phyloP scores from a whole-genome alignment of 23 tunicate genomes.

The Botrylloides violaceus region DNA sequence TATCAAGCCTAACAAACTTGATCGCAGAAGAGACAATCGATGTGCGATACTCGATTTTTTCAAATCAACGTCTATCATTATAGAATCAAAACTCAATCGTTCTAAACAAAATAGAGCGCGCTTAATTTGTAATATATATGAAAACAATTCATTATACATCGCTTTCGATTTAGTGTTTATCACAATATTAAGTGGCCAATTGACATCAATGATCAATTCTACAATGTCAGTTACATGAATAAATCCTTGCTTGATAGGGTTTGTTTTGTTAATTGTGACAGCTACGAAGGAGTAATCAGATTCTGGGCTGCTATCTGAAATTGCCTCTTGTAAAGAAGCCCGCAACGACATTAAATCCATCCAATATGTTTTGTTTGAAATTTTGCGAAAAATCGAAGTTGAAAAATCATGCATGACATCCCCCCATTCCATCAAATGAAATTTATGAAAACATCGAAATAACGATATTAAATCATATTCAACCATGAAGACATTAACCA shows the following conservation, averaged over 20 bases:
- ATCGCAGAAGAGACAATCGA: slow-evolving; percentile 47
- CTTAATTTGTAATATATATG: slow-evolving; percentile 55
- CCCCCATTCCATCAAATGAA: slow-evolving; percentile 84
- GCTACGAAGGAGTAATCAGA: background rate
- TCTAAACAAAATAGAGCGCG: slow-evolving; percentile 52
- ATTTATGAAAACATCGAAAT: slow-evolving; percentile 48
- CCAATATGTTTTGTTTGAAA: slow-evolving; percentile 12
- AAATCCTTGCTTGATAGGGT: background rate
- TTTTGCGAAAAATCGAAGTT: slow-evolving; percentile 12
- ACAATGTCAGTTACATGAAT: slow-evolving; percentile 43
- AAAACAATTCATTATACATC: slow-evolving; percentile 36
- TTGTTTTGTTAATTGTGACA: slow-evolving; percentile 9
- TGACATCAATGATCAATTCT: slow-evolving; percentile 32
- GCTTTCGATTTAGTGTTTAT: slow-evolving; percentile 21
- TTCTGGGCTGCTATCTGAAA: slow-evolving; percentile 11
- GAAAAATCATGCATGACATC: slow-evolving; percentile 68
- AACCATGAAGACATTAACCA: background rate
- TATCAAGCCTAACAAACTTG: slow-evolving; percentile 39
- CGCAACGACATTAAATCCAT: slow-evolving; percentile 43
- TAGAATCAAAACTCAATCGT: slow-evolving; percentile 38
- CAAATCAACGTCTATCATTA: background rate
- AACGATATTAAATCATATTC: background rate
- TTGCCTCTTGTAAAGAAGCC: slow-evolving; percentile 53
- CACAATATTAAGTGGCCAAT: slow-evolving; percentile 58
- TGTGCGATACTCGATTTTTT: slow-evolving; percentile 23